Base-by-base conservation (phyloP, 2,888 invertebrate species). In the Volucella inanis region DNA sequence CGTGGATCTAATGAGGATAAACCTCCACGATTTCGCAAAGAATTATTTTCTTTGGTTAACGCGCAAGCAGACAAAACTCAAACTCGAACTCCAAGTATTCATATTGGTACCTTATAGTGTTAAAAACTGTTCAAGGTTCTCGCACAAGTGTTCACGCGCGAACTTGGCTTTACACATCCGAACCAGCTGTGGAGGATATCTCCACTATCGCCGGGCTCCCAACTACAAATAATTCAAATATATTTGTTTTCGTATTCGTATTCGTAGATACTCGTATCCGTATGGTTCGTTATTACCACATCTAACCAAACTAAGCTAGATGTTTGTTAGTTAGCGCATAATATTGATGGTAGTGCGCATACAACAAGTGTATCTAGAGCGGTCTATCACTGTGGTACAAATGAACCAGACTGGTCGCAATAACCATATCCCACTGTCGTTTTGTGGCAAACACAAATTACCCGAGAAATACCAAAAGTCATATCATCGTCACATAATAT, bases 301-400 rank as follows among this genome's bases (percentile, higher is more conserved):
- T 79, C 70, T 49, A 79, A 54, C 79, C 70, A 45, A 64, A 78
- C 45, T 39, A 49, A 61, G 75, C 54, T 47, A 31, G 65, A 38
- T 64, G 70, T 71, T 84, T 67, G 79, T 55, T 76, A 81, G 75
- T 64, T 45, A 68, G 83, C 74, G 79, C 64, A 74, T 74, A 74
- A 74, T 68, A 68, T 22, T 43, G 64, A 31, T 45, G 22, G 81
- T 75, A 39, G 61, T 22, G 55, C 52, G 49, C 67, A 18, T 74
- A 79, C 22, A 70, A 31, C 31, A 31, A 31, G 31, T 31, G 4
- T 31, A 31, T 6, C 31, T 31, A 31, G 50, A 57, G 62, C 41
- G 39, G 41, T 49, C 55, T 49, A 49, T 10, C 52, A 65, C 6
- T 41, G 43, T 14, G 14, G 47, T 47, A 41, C 74, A 72, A 50